Percentiles rank a stretch among this genome's conserved stretches.
phyloP scores from a whole-genome alignment of 2,888 invertebrate species.

The Caenorhabditis angaria region DNA sequence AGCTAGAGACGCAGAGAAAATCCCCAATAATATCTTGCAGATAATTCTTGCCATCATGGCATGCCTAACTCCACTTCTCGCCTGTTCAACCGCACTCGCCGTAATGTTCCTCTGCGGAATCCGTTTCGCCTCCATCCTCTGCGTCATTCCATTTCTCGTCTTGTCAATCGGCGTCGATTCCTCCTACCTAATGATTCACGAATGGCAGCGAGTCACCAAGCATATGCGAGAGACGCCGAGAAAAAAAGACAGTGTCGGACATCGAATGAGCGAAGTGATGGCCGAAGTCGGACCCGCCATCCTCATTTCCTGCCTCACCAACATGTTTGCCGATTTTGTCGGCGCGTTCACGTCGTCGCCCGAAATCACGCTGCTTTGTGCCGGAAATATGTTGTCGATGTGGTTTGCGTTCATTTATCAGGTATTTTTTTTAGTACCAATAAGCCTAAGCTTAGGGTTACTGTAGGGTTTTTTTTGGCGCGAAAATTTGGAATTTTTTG shows the following conservation, averaged over 20 bases:
- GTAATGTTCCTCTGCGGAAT: constrained; percentile 65
- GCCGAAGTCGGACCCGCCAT: constrained; percentile 70
- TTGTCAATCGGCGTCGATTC: constrained; percentile 67
- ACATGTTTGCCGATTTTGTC: constrained; percentile 67
- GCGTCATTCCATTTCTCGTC: constrained; percentile 68
- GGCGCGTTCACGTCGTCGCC: constrained; percentile 65
- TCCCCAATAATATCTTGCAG: constrained; percentile 28
- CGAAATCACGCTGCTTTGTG: constrained; percentile 67
- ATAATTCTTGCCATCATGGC: constrained; percentile 66
- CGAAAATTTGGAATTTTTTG: too few relatives aligned
- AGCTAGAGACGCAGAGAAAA: too few relatives aligned
- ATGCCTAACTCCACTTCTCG: constrained; percentile 65
- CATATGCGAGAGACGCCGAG: constrained; percentile 63
- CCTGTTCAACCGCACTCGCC: constrained; percentile 65
- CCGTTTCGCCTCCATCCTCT: constrained; percentile 67
- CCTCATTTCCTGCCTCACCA: constrained; percentile 67
- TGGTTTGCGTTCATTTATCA: constrained; percentile 67
- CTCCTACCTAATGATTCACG: constrained; percentile 70
- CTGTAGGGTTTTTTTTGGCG: too few relatives aligned
- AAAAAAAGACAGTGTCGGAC: constrained; percentile 64
- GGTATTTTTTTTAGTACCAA: constrained; percentile 30
- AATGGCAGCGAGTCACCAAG: constrained; percentile 70
- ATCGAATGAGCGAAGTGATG: constrained; percentile 65
- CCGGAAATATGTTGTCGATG: constrained; percentile 68
- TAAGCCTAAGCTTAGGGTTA: too few relatives aligned